Evolutionary conservation across 1,140 invertebrate species (phyloP), one percentile per base, ranked within the genome.

Genomic region (Brachionus rubens): DNA sequence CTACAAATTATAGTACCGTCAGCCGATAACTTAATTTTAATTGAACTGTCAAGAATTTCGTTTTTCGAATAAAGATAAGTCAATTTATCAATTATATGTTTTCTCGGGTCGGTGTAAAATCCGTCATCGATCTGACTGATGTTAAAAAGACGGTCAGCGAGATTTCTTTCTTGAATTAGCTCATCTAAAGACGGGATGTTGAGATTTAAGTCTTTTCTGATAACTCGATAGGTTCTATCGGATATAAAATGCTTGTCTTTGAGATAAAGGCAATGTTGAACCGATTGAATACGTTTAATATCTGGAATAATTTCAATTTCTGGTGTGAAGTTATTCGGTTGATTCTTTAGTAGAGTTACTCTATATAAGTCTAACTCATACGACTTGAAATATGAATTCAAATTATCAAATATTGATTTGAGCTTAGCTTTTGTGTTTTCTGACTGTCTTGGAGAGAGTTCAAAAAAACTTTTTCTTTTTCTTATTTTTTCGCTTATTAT

Each of bases 161-260:
- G n/a, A n/a, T 14, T 48, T 52, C 50, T 52, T 10, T 52, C 50
- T 3, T 26, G n/a, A 52, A 28, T 52, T 26, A 52, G 30, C 30
- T 52, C 50, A 52, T 52, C 5, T 1, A 12, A 4, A 1, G 50
- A 12, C 50, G 19, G 24, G 24, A 52, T 52, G 10, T 52, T 26
- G 24, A 52, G 30, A 52, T 12, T 1, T 0, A 52, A 4, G n/a
- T 52, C 10, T 26, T 52, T 52, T 52, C 5, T 52, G 2, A 52
- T 26, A 21, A 12, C 24, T 4, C 50, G 24, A 52, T 52, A 52
- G 9, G 50, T 52, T 14, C 30, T 1, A 26, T 52, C 50, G 50
- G 50, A 52, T 4, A 52, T 52, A 26, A 52, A 52, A 52, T 52
- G 10, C 30, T 52, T 52, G 50, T 52, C 50, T 52, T 52, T 52